Evolutionary conservation across 2,797 vertebrate species (phyloP).

Genomic region (Periparus ater): DNA sequence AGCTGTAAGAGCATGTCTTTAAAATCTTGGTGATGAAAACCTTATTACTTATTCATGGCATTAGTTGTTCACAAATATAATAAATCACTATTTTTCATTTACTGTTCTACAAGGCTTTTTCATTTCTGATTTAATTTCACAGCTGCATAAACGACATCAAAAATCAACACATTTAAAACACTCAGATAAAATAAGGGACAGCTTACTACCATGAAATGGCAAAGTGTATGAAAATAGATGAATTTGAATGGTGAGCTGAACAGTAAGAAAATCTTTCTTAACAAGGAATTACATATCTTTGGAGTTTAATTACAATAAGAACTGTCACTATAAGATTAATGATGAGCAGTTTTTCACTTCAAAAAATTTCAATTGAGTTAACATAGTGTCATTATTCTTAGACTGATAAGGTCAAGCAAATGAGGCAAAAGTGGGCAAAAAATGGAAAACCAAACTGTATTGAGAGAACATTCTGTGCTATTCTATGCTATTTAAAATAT

Average conservation of each 20-base stretch:
- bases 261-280: slow-evolving; percentile 26
- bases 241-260: slow-evolving; percentile 12
- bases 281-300: slow-evolving; percentile 53
- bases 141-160: neutral
- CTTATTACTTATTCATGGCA: neutral
- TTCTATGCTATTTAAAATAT: neutral
- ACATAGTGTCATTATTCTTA: slow-evolving; percentile 33
- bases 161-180: slow-evolving; percentile 32
- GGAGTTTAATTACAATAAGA: slow-evolving; percentile 64
- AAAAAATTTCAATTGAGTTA: slow-evolving; percentile 45
- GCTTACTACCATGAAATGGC: neutral
- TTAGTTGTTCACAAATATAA: neutral
- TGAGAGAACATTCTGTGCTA: neutral
- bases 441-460: neutral
- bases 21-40: neutral
- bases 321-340: slow-evolving; percentile 57
- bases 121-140: slow-evolving; percentile 49
- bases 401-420: slow-evolving; percentile 30
- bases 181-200: slow-evolving; percentile 18
- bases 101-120: neutral
- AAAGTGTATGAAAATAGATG: neutral
- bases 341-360: slow-evolving; percentile 50
- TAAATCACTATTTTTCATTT: neutral
- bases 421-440: neutral
- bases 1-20: neutral